Percentiles rank a stretch among this genome's conserved stretches.
Evolutionary conservation across 2,113 vertebrate genomes (phyloP).

Genomic region (Microcebus ravelobensis): DNA sequence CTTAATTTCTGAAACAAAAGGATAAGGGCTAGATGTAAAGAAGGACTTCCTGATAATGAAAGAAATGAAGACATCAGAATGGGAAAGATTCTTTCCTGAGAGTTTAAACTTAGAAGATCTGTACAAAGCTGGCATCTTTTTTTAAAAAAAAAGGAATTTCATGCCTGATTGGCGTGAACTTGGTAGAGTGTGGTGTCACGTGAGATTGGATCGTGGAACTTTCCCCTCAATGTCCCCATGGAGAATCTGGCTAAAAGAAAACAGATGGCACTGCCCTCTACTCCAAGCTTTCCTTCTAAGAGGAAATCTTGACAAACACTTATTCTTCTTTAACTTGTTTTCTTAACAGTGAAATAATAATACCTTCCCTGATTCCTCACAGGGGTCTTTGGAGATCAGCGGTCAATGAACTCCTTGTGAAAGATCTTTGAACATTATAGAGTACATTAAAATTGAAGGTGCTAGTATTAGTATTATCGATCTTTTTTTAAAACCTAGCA

Average conservation of each 20-base stretch:
- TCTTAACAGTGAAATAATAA: not conserved
- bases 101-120: not conserved
- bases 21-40: not conserved
- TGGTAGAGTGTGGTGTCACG: too few species aligned
- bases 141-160: not conserved
- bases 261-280: too few species aligned
- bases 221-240: not conserved
- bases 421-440: not conserved
- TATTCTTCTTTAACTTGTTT: not conserved
- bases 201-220: too few species aligned
- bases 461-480: not conserved
- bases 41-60: not conserved
- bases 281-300: not conserved
- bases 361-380: not conserved
- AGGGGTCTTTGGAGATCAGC: not conserved
- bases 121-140: not conserved
- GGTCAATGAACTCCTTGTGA: not conserved
- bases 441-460: not conserved
- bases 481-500: not conserved
- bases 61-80: not conserved
- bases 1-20: not conserved
- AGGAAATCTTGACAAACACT: not conserved
- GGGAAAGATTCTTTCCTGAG: not conserved
- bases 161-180: not conserved
- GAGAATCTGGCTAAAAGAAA: not conserved